These are phyloP conservation scores for Epinephelus moara DNA, from an alignment of 2,113 vertebrate species.

Conservation along the genomic window DNA sequence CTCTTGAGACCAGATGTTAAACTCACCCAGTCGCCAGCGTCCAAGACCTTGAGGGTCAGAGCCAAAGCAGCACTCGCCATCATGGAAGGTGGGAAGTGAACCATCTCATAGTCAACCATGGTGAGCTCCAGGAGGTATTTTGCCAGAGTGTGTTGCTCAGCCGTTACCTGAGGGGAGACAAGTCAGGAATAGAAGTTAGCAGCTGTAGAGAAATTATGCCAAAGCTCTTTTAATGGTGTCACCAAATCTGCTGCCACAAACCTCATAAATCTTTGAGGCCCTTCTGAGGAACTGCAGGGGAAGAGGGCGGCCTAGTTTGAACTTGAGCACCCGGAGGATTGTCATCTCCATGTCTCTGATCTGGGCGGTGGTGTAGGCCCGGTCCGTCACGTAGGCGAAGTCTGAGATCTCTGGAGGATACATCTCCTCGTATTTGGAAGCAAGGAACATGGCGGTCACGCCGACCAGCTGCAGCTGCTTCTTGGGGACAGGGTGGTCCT, in stretches of 20 bases:
- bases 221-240: too few relatives aligned
- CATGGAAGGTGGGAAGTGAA: slow-evolving; percentile 88
- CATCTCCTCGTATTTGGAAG: slow-evolving; percentile 92
- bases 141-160: slow-evolving; percentile 86
- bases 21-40: slow-evolving; percentile 88
- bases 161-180: slow-evolving; percentile 79
- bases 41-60: slow-evolving; percentile 86
- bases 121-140: slow-evolving; percentile 92
- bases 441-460: slow-evolving; percentile 90
- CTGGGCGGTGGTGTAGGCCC: slow-evolving; percentile 84
- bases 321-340: slow-evolving; percentile 87
- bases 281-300: slow-evolving; percentile 88
- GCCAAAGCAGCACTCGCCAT: slow-evolving; percentile 88
- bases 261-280: slow-evolving; percentile 88
- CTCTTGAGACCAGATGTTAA: not conserved
- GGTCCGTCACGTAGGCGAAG: slow-evolving; percentile 86
- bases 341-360: slow-evolving; percentile 89
- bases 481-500: slow-evolving; percentile 88
- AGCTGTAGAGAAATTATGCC: rapidly evolving
- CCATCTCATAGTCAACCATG: slow-evolving; percentile 91
- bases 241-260: slow-evolving; percentile 30
- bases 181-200: not conserved
- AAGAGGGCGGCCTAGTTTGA: slow-evolving; percentile 84
- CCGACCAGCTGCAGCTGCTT: slow-evolving; percentile 89
- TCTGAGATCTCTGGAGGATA: slow-evolving; percentile 84